Evolutionary conservation across 1,140 invertebrate species (phyloP).

Genomic region (Brachionus manjavacas): DNA sequence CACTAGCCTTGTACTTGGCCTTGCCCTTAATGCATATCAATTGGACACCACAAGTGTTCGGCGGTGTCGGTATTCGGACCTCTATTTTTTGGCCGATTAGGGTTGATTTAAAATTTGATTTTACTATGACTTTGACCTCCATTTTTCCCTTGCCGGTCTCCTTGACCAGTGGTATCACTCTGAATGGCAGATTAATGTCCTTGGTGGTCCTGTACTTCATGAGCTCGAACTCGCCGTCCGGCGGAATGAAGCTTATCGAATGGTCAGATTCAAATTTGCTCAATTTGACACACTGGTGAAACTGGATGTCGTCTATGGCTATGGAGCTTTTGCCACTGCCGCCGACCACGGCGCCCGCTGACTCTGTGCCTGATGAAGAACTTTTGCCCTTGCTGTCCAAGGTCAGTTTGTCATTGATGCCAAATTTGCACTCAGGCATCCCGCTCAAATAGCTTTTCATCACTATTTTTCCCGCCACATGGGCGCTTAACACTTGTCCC

Average conservation of each 20-base stretch:
- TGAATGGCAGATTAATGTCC: constrained; percentile 97
- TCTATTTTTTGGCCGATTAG: constrained; percentile 98
- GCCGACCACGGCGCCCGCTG: not conserved
- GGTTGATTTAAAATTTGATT: constrained; percentile 98
- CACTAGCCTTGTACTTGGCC: constrained; percentile 98
- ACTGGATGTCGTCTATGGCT: constrained; percentile 99
- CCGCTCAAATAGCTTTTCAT: constrained; percentile 99
- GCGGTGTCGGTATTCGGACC: constrained; percentile 93
- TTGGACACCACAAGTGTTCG: constrained; percentile 97
- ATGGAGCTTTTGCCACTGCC: constrained; percentile 64
- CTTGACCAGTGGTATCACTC: constrained; percentile 93
- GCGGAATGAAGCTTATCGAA: constrained; percentile 98
- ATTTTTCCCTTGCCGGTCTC: constrained; percentile 97
- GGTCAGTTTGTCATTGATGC: constrained; percentile 98
- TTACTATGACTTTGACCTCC: constrained; percentile 98
- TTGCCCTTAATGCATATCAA: constrained; percentile 98
- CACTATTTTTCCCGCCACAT: constrained; percentile 97
- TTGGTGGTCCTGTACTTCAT: constrained; percentile 75
- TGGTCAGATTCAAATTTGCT: constrained; percentile 99
- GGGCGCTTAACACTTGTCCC: constrained; percentile 96
- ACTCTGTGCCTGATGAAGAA: constrained; percentile 53
- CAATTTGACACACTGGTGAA: constrained; percentile 98
- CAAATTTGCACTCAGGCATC: constrained; percentile 99
- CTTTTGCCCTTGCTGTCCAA: constrained; percentile 88
- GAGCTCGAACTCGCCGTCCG: constrained; percentile 98